phyloP scores from a whole-genome alignment of 2,797 vertebrate genomes.

The Ciconia nigra region DNA sequence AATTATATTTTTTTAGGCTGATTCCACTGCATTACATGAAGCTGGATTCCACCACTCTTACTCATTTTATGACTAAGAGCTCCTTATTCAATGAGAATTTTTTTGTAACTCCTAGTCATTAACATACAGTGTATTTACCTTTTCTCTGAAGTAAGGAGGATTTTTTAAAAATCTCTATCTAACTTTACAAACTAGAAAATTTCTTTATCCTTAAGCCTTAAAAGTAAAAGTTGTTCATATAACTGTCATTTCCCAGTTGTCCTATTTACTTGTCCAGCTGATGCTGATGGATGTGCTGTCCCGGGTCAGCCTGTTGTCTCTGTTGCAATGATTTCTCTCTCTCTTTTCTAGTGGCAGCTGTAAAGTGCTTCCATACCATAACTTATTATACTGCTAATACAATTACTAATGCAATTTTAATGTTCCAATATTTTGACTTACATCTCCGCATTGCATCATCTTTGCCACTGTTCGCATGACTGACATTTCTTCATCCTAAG shows the following conservation, averaged over 20 bases:
- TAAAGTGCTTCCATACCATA: not conserved
- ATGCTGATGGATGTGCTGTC: not conserved
- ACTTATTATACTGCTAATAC: not conserved
- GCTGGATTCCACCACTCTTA: not conserved
- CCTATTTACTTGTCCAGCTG: not conserved
- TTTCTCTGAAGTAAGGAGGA: not conserved
- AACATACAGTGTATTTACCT: not conserved
- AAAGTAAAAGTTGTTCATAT: not conserved
- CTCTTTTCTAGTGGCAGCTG: not conserved
- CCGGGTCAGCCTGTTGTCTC: not conserved
- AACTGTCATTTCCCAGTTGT: not conserved
- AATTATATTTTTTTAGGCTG: not conserved
- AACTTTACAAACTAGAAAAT: not conserved
- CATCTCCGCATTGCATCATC: not conserved
- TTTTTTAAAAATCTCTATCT: not conserved
- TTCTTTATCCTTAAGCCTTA: not conserved
- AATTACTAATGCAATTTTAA: not conserved
- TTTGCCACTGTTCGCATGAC: not conserved
- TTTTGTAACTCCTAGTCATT: not conserved
- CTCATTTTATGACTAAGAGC: not conserved
- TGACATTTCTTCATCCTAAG: not conserved
- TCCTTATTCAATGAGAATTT: not conserved
- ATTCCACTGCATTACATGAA: not conserved
- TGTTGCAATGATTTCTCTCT: not conserved
- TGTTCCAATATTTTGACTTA: not conserved